These are phyloP conservation scores for Virgularia gustaviana DNA, from an alignment of 92 coral and sea anemone species.

Conservation along the genomic window DNA sequence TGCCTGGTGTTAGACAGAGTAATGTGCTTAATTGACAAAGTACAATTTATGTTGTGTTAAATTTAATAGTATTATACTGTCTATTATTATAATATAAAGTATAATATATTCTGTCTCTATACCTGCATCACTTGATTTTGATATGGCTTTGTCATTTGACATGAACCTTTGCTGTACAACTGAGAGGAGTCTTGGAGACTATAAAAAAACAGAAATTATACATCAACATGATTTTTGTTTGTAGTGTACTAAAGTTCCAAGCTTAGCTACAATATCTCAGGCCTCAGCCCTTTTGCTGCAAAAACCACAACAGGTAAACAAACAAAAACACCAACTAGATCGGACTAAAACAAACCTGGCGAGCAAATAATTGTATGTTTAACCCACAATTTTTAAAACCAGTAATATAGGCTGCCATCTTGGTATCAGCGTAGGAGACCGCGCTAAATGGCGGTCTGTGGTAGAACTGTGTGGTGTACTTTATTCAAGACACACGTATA, in stretches of 20 bases:
- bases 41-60: not conserved
- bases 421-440: not conserved
- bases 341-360: slow-evolving; percentile 13
- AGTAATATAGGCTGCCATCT: slow-evolving; percentile 23
- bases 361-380: slow-evolving; percentile 10
- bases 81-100: no score
- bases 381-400: not conserved
- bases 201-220: not conserved
- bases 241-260: not conserved
- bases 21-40: not conserved
- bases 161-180: slow-evolving; percentile 2
- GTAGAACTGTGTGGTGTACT: not conserved
- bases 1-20: no score
- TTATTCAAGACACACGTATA: no score
- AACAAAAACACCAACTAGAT: not conserved
- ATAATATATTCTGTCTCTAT: not conserved
- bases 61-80: no score
- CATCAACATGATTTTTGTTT: not conserved
- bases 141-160: not conserved
- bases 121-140: not conserved
- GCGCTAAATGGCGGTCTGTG: no score
- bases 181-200: not conserved
- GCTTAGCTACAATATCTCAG: no score
- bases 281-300: no score
- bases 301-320: no score